Evolutionary conservation across 2,888 invertebrate species (phyloP), one percentile per base, ranked within the genome.

Genomic region (Temnothorax unifasciatus): DNA sequence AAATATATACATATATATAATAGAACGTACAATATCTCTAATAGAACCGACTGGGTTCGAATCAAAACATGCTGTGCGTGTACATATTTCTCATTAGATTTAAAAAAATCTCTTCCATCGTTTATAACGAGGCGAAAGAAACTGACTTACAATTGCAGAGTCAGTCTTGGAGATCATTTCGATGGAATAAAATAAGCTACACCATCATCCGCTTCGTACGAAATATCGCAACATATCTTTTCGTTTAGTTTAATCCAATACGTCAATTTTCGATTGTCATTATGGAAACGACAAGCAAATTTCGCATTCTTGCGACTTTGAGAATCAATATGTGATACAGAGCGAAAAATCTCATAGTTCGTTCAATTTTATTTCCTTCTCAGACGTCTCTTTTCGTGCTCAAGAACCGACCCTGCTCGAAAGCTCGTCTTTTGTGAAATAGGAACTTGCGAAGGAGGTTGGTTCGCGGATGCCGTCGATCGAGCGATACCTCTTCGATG

Each of bases 61-160:
- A 73, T 68, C 44, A 50, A 64, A 54, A 57, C 59, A 25, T 57
- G 41, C 61, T 68, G 18, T 21, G 47, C 69, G 38, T 54, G 18
- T 41, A 13, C 9, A n/a, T 76, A 59, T 73, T 77, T 52, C 50
- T 52, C 50, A 77, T 85, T 71, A 52, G 38, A 69, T 85, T 21
- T 9, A 25, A 50, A 59, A 79, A 57, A 50, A 59, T 73, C 73
- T 52, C 34, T 54, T 59, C 18, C 57, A 18, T 59, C 61, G 57
- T 41, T 71, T 57, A 82, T 57, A 71, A 81, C 34, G 21, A 38
- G 47, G 59, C 71, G 38, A 81, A 47, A 50, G 54, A 13, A 54
- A 44, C 52, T 29, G 77, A 77, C 25, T 47, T 61, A 63, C 52
- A 52, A 34, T 21, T 61, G 66, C 52, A 38, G 41, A 64, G 64